Evolutionary conservation across 2,797 vertebrate genomes (phyloP), one percentile per base, ranked within the genome.

Genomic region (Myripristis murdjan): DNA sequence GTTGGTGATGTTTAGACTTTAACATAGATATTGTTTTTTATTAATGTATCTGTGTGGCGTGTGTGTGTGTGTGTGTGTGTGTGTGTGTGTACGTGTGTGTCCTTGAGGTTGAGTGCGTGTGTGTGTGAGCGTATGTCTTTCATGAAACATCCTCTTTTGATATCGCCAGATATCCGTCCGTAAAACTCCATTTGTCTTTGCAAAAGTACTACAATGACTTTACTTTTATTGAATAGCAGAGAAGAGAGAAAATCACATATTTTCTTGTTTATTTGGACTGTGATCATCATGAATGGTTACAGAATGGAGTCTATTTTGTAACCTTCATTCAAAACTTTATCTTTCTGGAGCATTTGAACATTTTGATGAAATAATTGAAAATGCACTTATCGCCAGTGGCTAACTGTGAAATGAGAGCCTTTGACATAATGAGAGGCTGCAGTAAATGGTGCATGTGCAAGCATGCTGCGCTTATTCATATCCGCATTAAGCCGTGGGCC

Each of bases 321-420:
- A n/a, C n/a, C n/a, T n/a, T 63, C 64, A 57, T 63, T 75, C 56
- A 68, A 71, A 76, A 75, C 68, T 1, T 41, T 57, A 73, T 72
- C 47, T 28, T 84, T 74, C 83, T 37, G 63, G 72, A 77, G 74
- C 75, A 53, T 81, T 83, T 82, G 64, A 66, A 58, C 52, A 69
- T 52, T n/a, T 26, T 75, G 79, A 63, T 73, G 69, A 69, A 58
- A 78, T 84, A 79, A 81, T 70, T 87, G 71, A 79, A 86, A 81
- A 91, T 84, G 84, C 89, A 88, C 82, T 91, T 87, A 82, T 79
- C 76, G 82, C 79, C 77, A 54, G 82, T 86, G 75, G 72, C 79
- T 81, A 70, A 86, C 84, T 88, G 84, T 91, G 89, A 87, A 80
- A 54, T 65, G 63, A 63, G 68, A 70, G 63, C 59, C 66, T 79